Conservation (phyloP, 2,888 invertebrate species). For the Caenorhabditis uteleia region DNA sequence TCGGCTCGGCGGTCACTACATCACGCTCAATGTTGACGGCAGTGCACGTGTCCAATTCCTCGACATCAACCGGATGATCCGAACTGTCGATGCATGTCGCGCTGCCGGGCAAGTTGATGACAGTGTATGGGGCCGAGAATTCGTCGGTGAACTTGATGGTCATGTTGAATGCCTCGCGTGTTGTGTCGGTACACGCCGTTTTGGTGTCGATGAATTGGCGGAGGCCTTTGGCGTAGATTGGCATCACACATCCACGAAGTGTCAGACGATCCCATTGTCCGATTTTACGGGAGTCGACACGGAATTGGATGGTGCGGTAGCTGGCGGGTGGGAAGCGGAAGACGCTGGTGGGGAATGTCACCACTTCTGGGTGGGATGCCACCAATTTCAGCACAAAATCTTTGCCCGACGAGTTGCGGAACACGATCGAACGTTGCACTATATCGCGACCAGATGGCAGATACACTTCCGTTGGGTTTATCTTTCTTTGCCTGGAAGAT, state of each 20-base stretch:
- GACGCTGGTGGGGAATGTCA: conserved; percentile 25
- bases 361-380: conserved; percentile 9
- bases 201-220: too few relatives aligned
- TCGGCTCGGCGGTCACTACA: conserved; percentile 25
- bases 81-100: conserved; percentile 26
- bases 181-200: too few relatives aligned
- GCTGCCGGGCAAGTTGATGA: conserved; percentile 30
- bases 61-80: conserved; percentile 33
- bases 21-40: conserved; percentile 35
- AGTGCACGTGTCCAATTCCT: conserved; percentile 24
- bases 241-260: conserved; percentile 26
- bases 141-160: conserved; percentile 17
- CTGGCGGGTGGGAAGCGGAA: conserved; percentile 30
- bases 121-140: conserved; percentile 31
- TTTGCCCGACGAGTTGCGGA: conserved; percentile 34
- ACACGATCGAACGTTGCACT: conserved; percentile 28
- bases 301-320: conserved; percentile 29
- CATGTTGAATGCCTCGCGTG: conserved; percentile 23
- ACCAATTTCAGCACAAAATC: conserved; percentile 32
- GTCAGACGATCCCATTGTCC: conserved; percentile 15
- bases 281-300: conserved; percentile 14
- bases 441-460: conserved; percentile 18
- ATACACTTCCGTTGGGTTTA: conserved; percentile 32
- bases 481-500: conserved; percentile 29
- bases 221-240: conserved; percentile 26